Evolutionary conservation across 64 coral and sea anemone genomes (phyloP), one percentile per base, ranked within the genome.

Genomic region (Pocillopora damicornis): DNA sequence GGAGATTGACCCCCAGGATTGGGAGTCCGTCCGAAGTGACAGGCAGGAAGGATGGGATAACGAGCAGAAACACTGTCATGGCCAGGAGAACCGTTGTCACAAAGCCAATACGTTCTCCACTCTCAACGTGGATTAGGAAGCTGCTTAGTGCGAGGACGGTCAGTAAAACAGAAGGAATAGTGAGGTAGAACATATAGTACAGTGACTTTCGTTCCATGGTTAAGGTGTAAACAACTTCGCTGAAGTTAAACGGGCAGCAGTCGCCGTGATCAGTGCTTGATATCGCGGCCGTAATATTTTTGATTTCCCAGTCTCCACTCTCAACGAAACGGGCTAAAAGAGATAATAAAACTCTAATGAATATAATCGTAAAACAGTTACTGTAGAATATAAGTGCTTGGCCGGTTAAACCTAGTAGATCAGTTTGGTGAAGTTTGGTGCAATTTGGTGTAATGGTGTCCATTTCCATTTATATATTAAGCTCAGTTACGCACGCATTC

Each of bases 161-260:
- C 37, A 79, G 76, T 60, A 13, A 37, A 60, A 79, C 15, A 20
- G 37, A 79, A 9, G 76, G 76, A 14, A 45, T 60, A 18, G 11
- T 36, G 37, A 79, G 76, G 26, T 79, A 79, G 76, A 79, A 79
- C 76, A 79, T 38, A 13, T 79, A 60, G 76, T 79, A 79, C 6
- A 56, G 16, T 3, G 15, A 79, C 15, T 26, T 45, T 16, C 76
- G 76, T 60, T 79, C 18, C 37, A 79, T 79, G 0, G 34, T 0
- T 16, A 56, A 14, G 18, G 76, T 79, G 76, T 79, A 79, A 17
- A 56, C 60, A 0, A 77, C 22, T 14, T 79, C 76, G 76, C 37
- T 79, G 35, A 56, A 79, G 76, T 79, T 79, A 71, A 71, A 71
- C 67, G 67, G 67, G 58, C 76, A 79, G 76, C 76, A 79, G 76